Conservation (phyloP, 2,888 invertebrate species). For the Serripes groenlandicus region DNA sequence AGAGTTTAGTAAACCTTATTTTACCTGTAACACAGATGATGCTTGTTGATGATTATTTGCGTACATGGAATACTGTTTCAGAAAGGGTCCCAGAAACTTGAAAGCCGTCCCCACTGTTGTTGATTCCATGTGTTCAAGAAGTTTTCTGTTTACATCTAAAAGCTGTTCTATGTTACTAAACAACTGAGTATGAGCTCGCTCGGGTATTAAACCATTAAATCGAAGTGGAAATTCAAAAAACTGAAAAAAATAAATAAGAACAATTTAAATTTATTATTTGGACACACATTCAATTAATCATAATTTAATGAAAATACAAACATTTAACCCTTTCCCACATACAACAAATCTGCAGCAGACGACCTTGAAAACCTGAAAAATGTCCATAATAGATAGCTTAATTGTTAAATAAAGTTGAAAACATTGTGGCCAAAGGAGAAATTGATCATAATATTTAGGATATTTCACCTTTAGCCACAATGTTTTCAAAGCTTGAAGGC, state of each 20-base stretch:
- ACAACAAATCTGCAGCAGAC: not conserved
- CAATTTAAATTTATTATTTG: not conserved
- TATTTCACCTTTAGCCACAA: not conserved
- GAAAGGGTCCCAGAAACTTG: conserved; percentile 91
- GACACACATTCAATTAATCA: not conserved
- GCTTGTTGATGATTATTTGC: conserved; percentile 91
- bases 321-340: not conserved
- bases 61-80: conserved; percentile 92
- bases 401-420: not conserved
- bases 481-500: not conserved
- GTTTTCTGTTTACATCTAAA: conserved; percentile 86
- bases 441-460: too few species aligned
- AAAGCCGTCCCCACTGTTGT: conserved; percentile 90
- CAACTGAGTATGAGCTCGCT: conserved; percentile 79
- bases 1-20: conserved; percentile 9
- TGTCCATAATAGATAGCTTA: not conserved
- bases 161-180: conserved; percentile 86
- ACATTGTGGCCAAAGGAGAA: too few species aligned
- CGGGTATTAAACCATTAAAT: conserved; percentile 81
- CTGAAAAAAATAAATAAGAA: conserved; percentile 70
- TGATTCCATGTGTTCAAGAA: conserved; percentile 84
- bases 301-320: too few species aligned
- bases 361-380: not conserved
- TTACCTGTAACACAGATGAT: conserved; percentile 89
- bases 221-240: conserved; percentile 84